Percentiles rank a stretch among this genome's conserved stretches.
phyloP scores from a whole-genome alignment of 1,140 invertebrate species.

The Temnothorax nylanderi region DNA sequence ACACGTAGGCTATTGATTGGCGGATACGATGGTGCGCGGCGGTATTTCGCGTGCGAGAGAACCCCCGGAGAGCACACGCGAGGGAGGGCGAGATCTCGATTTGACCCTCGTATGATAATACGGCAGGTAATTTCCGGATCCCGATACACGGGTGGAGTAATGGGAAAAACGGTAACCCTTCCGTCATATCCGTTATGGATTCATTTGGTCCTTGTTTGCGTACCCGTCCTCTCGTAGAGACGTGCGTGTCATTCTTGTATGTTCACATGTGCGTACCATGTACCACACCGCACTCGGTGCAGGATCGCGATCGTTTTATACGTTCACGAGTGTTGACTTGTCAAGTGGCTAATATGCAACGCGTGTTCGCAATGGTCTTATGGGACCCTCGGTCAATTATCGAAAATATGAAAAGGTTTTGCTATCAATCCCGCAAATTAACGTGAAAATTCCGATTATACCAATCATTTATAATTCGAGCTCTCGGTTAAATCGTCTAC shows the following conservation, averaged over 20 bases:
- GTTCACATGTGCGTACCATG: neutral
- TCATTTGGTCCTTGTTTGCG: slow-evolving; percentile 59
- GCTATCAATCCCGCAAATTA: neutral
- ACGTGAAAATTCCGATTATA: neutral
- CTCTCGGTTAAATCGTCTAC: neutral
- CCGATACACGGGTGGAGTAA: slow-evolving; percentile 71
- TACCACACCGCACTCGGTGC: slow-evolving; percentile 13
- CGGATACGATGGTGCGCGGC: slow-evolving; percentile 50
- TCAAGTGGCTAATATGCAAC: slow-evolving; percentile 6
- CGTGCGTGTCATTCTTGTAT: neutral
- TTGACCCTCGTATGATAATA: slow-evolving; percentile 76
- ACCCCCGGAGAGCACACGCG: slow-evolving; percentile 11
- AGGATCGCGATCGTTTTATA: slow-evolving; percentile 32
- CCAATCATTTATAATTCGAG: neutral
- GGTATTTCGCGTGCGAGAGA: slow-evolving; percentile 64
- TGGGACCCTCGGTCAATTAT: neutral
- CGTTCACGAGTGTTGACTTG: slow-evolving; percentile 48
- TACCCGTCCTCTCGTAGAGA: neutral
- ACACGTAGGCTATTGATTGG: slow-evolving; percentile 74
- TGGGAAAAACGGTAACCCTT: slow-evolving; percentile 76
- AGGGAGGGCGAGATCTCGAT: slow-evolving; percentile 65
- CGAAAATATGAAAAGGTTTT: neutral
- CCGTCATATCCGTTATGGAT: slow-evolving; percentile 75
- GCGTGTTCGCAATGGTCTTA: slow-evolving; percentile 18
- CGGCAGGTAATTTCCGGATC: slow-evolving; percentile 76